These are phyloP conservation scores for Meles meles DNA, from an alignment of 2,113 vertebrate genomes.

Conservation along the genomic window DNA sequence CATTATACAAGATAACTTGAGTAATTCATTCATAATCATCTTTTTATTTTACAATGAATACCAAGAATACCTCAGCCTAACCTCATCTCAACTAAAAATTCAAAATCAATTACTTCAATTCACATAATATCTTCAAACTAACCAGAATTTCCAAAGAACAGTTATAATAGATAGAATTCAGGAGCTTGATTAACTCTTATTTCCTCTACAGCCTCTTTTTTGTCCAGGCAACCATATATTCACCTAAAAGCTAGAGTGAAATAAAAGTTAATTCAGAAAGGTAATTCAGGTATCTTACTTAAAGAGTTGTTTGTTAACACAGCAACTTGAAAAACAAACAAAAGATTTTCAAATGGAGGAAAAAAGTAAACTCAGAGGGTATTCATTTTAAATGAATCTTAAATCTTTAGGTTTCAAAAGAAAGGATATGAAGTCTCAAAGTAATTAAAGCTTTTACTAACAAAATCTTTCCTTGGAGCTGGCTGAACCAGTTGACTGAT, in stretches of 20 bases:
- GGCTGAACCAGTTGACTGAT: neutral
- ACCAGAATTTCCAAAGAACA: constrained; percentile 29
- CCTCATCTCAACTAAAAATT: constrained; percentile 23
- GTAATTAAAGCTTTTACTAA: neutral
- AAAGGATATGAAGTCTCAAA: neutral
- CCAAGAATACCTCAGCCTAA: neutral
- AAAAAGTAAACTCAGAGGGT: neutral
- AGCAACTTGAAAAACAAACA: neutral
- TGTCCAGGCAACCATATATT: neutral
- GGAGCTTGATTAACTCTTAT: neutral
- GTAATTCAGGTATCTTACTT: neutral
- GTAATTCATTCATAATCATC: neutral
- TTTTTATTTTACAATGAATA: neutral
- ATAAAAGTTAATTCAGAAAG: neutral
- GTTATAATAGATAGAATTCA: neutral
- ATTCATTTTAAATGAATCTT: neutral
- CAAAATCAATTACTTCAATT: neutral
- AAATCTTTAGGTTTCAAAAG: neutral
- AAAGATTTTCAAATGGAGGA: constrained; percentile 6
- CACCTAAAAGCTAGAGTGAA: constrained; percentile 2
- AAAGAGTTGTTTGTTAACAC: neutral
- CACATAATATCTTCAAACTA: neutral
- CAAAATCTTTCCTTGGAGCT: neutral
- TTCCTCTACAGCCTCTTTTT: neutral
- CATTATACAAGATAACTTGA: neutral